Evolutionary conservation across 2,113 vertebrate genomes (phyloP).

Genomic region (Narcine bancroftii): DNA sequence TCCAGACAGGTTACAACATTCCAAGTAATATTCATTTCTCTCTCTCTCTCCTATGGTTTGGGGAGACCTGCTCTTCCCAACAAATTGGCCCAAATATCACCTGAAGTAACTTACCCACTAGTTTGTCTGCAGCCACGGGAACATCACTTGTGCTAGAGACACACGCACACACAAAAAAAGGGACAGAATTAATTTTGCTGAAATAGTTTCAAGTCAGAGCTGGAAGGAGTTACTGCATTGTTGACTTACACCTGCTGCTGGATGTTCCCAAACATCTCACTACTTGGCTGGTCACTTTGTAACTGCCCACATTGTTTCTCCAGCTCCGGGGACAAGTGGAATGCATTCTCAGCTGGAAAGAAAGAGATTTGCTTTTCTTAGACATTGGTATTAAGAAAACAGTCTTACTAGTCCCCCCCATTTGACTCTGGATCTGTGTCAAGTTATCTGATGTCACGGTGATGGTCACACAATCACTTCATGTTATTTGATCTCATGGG

Average conservation of each 20-base stretch:
- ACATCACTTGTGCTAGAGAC: conserved; percentile 55
- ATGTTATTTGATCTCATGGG: neutral
- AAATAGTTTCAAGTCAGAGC: neutral
- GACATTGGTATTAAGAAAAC: neutral
- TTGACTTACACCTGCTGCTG: conserved; percentile 65
- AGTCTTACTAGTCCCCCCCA: neutral
- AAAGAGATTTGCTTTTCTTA: conserved; percentile 16
- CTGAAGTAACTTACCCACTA: conserved; percentile 47
- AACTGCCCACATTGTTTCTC: conserved; percentile 74
- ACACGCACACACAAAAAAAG: conserved; percentile 26
- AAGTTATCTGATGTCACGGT: neutral
- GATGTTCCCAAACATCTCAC: conserved; percentile 43
- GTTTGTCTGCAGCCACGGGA: conserved; percentile 47
- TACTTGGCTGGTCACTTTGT: conserved; percentile 70
- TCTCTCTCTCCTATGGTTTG: neutral
- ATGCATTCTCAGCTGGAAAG: conserved; percentile 74
- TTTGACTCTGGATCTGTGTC: neutral
- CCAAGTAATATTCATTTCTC: no score
- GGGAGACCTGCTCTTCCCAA: conserved; percentile 39
- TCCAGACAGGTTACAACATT: neutral
- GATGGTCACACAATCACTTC: no score
- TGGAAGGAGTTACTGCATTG: neutral
- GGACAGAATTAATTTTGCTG: neutral
- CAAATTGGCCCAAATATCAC: neutral
- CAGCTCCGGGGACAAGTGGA: conserved; percentile 74